These are phyloP conservation scores for Urosaurus nigricauda DNA, from an alignment of 2,797 vertebrate genomes.

Conservation along the genomic window DNA sequence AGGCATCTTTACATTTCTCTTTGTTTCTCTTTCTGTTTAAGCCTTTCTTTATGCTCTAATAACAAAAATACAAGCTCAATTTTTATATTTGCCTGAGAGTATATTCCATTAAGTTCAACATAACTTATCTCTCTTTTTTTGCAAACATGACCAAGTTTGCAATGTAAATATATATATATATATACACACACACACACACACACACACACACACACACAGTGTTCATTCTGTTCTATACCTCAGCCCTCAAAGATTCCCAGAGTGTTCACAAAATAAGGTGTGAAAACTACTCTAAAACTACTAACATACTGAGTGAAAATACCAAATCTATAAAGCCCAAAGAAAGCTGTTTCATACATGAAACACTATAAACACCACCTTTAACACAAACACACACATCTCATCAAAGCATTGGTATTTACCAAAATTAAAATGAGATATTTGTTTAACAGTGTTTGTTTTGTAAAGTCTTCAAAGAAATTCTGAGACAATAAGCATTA, in stretches of 20 bases:
- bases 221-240: neutral
- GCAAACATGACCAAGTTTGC: too few relatives aligned
- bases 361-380: neutral
- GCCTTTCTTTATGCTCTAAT: conserved; percentile 7
- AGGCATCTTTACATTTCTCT: conserved; percentile 3
- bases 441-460: too few relatives aligned
- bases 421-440: neutral
- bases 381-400: too few relatives aligned
- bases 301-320: neutral
- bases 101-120: neutral
- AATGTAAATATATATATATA: too few relatives aligned
- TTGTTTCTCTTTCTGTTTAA: neutral
- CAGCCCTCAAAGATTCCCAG: neutral
- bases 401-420: neutral
- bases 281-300: neutral
- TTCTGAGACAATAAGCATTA: too few relatives aligned
- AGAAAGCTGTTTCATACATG: neutral
- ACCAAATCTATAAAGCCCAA: neutral
- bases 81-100: neutral
- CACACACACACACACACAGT: too few relatives aligned
- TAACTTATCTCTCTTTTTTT: neutral
- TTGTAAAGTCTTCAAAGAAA: too few relatives aligned
- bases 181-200: too few relatives aligned
- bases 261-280: neutral
- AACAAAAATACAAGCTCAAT: neutral